These are phyloP conservation scores for Rhinopithecus roxellana DNA, from an alignment of 2,113 vertebrate species.

Conservation along the genomic window DNA sequence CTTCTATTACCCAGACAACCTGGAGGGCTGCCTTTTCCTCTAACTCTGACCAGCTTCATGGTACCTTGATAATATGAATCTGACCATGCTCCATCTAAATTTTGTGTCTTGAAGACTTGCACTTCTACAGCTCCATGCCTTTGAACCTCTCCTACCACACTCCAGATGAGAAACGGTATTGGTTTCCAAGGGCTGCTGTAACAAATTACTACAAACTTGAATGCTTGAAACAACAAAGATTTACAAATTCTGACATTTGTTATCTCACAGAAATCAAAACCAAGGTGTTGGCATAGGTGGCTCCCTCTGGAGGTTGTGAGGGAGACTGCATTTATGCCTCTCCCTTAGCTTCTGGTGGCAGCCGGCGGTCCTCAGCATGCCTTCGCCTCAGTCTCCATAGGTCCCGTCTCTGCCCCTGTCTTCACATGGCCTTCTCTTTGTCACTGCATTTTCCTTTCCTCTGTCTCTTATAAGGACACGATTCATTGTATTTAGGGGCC, in stretches of 20 bases:
- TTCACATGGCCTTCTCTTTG: not conserved
- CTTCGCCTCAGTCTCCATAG: rapidly evolving
- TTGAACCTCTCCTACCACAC: no score
- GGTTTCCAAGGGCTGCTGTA: not conserved
- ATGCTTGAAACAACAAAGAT: not conserved
- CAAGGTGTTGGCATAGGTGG: not conserved
- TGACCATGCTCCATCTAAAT: rapidly evolving
- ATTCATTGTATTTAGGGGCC: not conserved
- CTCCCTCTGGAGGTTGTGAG: not conserved
- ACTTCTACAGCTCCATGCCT: rapidly evolving
- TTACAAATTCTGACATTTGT: not conserved
- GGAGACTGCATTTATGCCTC: not conserved
- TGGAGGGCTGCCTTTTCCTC: not conserved
- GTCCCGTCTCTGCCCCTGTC: rapidly evolving
- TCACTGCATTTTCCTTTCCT: not conserved
- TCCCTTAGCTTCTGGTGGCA: not conserved
- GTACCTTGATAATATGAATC: no score
- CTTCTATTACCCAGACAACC: not conserved
- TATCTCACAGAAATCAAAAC: not conserved
- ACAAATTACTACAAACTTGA: not conserved
- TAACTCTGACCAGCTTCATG: not conserved
- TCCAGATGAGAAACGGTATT: not conserved
- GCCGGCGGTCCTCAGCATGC: not conserved
- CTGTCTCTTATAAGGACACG: not conserved
- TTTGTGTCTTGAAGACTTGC: not conserved